These are phyloP conservation scores for Phrynosoma blainvillii DNA, from an alignment of 2,113 vertebrate genomes.

Conservation along the genomic window DNA sequence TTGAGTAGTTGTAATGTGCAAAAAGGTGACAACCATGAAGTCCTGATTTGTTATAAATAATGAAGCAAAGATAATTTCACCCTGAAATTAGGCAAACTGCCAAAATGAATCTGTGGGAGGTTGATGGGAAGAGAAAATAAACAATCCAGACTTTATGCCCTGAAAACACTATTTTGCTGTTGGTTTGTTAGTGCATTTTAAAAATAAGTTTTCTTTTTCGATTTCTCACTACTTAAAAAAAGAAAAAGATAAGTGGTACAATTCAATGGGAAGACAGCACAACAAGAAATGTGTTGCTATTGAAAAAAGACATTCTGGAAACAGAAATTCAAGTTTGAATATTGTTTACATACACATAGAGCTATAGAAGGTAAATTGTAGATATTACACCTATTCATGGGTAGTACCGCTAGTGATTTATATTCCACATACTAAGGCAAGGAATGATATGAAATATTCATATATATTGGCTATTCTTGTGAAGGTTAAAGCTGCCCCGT, in stretches of 20 bases:
- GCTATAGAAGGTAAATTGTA: background rate
- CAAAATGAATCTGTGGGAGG: conserved; percentile 8
- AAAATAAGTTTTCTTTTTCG: background rate
- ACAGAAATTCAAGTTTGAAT: conserved; percentile 49
- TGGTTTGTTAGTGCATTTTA: conserved; percentile 4
- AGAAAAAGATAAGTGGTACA: background rate
- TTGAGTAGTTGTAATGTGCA: conserved; percentile 8
- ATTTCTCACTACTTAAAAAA: background rate
- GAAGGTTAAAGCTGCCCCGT: background rate
- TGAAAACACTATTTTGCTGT: background rate
- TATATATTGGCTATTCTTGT: background rate
- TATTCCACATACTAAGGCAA: background rate
- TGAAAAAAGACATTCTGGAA: conserved; percentile 62
- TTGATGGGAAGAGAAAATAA: background rate
- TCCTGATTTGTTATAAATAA: conserved; percentile 28
- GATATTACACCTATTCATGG: background rate
- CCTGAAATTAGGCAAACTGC: conserved; percentile 7
- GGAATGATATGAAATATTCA: background rate
- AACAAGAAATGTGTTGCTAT: conserved; percentile 17
- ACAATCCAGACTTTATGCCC: conserved; percentile 13
- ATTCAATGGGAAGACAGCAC: too few species aligned
- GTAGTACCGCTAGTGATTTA: background rate
- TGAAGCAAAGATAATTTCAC: conserved; percentile 13
- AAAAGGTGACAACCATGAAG: conserved; percentile 2
- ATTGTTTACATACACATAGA: conserved; percentile 34